Conservation (phyloP, 2,113 vertebrate species). For the Ctenodactylus gundi region DNA sequence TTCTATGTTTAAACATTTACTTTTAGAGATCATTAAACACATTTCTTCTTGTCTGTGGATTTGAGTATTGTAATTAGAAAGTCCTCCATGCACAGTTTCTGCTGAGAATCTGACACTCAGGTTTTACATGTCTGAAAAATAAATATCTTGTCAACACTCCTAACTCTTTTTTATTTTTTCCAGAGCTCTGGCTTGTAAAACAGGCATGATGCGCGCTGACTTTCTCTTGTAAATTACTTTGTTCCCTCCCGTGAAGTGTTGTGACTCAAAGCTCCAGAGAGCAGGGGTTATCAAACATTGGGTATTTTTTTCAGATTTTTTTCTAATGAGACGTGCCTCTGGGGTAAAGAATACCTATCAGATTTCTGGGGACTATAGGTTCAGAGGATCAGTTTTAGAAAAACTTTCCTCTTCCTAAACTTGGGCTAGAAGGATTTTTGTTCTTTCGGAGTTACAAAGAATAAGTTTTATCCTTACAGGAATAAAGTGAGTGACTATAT, state of each 20-base stretch:
- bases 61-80: constrained; percentile 23
- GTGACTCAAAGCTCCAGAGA: constrained; percentile 45
- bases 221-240: constrained; percentile 36
- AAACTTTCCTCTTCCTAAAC: not conserved
- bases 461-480: not conserved
- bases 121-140: constrained; percentile 62
- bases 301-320: constrained; percentile 33
- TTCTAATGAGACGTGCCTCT: not conserved
- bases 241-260: constrained; percentile 6
- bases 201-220: constrained; percentile 1
- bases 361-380: not conserved
- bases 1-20: constrained; percentile 47
- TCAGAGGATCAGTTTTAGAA: not conserved
- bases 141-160: constrained; percentile 61
- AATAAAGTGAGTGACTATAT: not conserved
- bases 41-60: constrained; percentile 46
- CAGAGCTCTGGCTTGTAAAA: constrained; percentile 44
- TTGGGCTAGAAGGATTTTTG: not conserved
- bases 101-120: constrained; percentile 26
- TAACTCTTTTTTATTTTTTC: constrained; percentile 48
- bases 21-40: constrained; percentile 44
- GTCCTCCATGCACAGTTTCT: constrained; percentile 25
- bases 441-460: constrained; percentile 26
- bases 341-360: not conserved
- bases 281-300: constrained; percentile 12